Evolutionary conservation across 2,888 invertebrate genomes (phyloP).

Genomic region (Aleiodes leptofemur): DNA sequence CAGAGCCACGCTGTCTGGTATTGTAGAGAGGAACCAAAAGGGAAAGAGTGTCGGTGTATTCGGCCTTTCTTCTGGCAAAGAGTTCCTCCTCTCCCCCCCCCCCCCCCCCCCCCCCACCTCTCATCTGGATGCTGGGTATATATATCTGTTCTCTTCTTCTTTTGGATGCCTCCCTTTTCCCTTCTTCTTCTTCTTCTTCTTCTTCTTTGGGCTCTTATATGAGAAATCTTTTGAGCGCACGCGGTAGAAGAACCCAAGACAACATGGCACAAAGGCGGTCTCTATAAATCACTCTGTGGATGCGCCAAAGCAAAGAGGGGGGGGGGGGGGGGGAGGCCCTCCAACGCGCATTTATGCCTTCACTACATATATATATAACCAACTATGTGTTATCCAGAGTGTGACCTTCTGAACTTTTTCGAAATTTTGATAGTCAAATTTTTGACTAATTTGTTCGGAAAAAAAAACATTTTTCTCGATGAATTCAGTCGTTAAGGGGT

Average conservation of each 20-base stretch:
- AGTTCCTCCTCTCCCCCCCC: conserved; percentile 36
- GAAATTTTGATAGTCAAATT: not conserved
- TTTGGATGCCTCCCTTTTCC: conserved; percentile 27
- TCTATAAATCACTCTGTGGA: conserved; percentile 58
- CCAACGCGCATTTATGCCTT: conserved; percentile 31
- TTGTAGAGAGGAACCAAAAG: conserved; percentile 45
- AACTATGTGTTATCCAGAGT: not conserved
- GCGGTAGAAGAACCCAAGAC: conserved; percentile 38
- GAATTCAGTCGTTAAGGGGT: not conserved
- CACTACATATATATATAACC: not conserved
- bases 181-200: not conserved
- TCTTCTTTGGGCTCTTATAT: not conserved
- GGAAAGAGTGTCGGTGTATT: conserved; percentile 44
- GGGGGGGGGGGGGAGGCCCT: conserved; percentile 47
- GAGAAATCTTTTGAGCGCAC: conserved; percentile 43
- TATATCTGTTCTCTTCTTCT: conserved; percentile 39
- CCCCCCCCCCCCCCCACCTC: conserved; percentile 39
- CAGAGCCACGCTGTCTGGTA: conserved; percentile 60
- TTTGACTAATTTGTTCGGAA: not conserved
- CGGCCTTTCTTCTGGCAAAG: conserved; percentile 24
- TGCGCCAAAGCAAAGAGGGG: conserved; percentile 44
- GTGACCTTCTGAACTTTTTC: not conserved
- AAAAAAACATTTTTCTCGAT: not conserved
- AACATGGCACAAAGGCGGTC: conserved; percentile 58
- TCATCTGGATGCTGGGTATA: conserved; percentile 6